A percentile compares a stretch with the other conserved stretches of the same genome.
Evolutionary conservation across 2,797 vertebrate species (phyloP).

Genomic region (Scarus forsteni): DNA sequence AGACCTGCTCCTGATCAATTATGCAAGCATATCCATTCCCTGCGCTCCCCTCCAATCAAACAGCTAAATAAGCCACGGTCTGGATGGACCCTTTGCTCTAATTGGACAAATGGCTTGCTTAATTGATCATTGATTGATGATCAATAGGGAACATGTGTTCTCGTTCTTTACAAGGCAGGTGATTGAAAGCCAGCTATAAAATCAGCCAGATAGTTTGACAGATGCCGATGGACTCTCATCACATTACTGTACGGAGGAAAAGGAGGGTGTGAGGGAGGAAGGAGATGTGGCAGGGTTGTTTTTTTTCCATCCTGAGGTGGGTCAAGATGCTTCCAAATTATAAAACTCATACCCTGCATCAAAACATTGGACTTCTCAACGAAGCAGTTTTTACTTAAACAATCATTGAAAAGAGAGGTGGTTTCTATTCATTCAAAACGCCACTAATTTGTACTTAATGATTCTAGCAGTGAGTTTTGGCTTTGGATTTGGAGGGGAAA

Average conservation of each 20-base stretch:
- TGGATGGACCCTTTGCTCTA: conserved; percentile 75
- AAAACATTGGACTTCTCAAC: no score
- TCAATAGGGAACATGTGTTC: conserved; percentile 87
- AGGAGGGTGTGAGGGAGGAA: background rate
- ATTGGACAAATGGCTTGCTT: conserved; percentile 87
- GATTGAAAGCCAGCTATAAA: conserved; percentile 85
- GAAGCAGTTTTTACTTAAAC: no score
- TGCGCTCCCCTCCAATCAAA: conserved; percentile 78
- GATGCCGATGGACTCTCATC: conserved; percentile 68
- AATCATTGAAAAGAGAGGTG: no score
- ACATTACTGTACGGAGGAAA: conserved; percentile 37
- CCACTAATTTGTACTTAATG: no score
- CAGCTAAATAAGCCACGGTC: conserved; percentile 76
- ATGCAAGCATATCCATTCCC: conserved; percentile 80
- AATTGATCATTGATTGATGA: conserved; percentile 89
- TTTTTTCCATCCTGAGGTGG: conserved; percentile 8
- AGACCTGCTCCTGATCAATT: conserved; percentile 81
- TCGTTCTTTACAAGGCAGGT: conserved; percentile 79
- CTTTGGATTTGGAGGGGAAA: no score
- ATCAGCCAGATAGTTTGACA: conserved; percentile 80
- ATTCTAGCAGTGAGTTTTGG: no score
- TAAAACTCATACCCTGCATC: background rate
- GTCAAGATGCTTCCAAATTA: conserved; percentile 6
- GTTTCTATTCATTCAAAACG: no score
- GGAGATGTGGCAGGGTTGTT: background rate